Percentiles rank a stretch among this genome's conserved stretches.
These are phyloP conservation scores for Hirtodrosophila trivittata DNA, from an alignment of 2,888 invertebrate genomes.

Conservation along the genomic window DNA sequence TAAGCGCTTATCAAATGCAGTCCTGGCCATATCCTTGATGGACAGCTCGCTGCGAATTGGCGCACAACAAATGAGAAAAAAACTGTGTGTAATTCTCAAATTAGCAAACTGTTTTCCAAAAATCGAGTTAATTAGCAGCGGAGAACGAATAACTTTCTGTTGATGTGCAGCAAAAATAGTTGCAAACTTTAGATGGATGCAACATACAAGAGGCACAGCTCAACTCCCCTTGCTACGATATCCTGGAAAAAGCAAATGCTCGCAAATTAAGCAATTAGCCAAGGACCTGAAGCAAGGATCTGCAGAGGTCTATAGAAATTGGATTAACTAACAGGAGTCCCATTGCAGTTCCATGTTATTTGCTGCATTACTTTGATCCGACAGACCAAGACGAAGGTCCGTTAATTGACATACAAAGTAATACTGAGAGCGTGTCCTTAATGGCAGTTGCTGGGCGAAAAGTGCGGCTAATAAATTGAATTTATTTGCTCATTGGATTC, in stretches of 20 bases:
- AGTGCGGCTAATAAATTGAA: constrained; percentile 67
- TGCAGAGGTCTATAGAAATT: constrained; percentile 15
- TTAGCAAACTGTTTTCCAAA: constrained; percentile 58
- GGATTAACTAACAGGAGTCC: constrained; percentile 33
- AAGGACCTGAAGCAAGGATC: background rate
- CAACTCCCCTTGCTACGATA: constrained; percentile 1
- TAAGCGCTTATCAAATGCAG: background rate
- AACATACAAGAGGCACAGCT: background rate
- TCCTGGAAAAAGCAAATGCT: constrained; percentile 29
- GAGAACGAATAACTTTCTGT: constrained; percentile 3
- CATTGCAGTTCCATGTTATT: constrained; percentile 14
- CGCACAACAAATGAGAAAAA: background rate
- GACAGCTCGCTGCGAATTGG: background rate
- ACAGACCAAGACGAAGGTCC: background rate
- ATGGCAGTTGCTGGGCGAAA: constrained; percentile 50
- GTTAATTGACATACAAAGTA: constrained; percentile 62
- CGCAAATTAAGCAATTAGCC: constrained; percentile 69
- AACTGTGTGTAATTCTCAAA: constrained; percentile 52
- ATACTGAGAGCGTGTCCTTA: constrained; percentile 34
- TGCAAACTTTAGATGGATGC: constrained; percentile 34
- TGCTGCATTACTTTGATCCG: constrained; percentile 14
- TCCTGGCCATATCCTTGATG: background rate
- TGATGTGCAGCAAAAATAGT: constrained; percentile 27
- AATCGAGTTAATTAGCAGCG: constrained; percentile 61
- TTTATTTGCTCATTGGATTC: constrained; percentile 58